Evolutionary conservation across 2,797 vertebrate genomes (phyloP), one percentile per base, ranked within the genome.

Genomic region (Megalops cyprinoides): DNA sequence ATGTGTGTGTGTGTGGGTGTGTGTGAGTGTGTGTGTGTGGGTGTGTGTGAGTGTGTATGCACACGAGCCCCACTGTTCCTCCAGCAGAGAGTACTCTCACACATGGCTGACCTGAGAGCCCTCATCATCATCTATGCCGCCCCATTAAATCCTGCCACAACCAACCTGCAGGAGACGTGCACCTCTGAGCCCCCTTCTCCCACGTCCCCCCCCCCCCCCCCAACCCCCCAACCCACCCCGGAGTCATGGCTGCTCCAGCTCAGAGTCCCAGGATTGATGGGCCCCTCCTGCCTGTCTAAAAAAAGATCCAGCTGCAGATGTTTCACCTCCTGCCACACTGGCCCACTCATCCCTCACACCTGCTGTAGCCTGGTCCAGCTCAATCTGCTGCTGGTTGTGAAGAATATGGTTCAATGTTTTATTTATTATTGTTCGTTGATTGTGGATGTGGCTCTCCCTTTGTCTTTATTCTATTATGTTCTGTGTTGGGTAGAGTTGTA

Each of bases 231-330:
- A n/a, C 62, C 55, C 55, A n/a, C 4, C 55, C 10, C n/a, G 23
- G n/a, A n/a, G 23, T 25, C 55, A 58, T 5, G n/a, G 31, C 62
- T 67, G 62, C 31, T 67, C 62, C 34, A 37, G 62, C 62, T 67
- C 31, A 39, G 62, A 1, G 51, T 10, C 34, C 37, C 34, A 7
- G 0, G 34, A 69, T 69, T 42, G 18, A 69, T 42, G 65, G 65
- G 18, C 62, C 18, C 15, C 65, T 23, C 37, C 65, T 42, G 25
- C 0, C 31, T 5, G 8, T 1, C 65, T 42, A 42, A 42, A 69
- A 69, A 69, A 39, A 69, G 15, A 69, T 69, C 65, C 65, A 69
- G 37, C 65, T 69, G 65, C 65, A 23, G 37, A 69, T 42, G 65
- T 37, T 8, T 39, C 62, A 67, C 65, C 37, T 39, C 37, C 15